Percentiles rank a stretch among this genome's conserved stretches.
Conservation (phyloP, 2,797 vertebrate species). For the Falco columbarius region DNA sequence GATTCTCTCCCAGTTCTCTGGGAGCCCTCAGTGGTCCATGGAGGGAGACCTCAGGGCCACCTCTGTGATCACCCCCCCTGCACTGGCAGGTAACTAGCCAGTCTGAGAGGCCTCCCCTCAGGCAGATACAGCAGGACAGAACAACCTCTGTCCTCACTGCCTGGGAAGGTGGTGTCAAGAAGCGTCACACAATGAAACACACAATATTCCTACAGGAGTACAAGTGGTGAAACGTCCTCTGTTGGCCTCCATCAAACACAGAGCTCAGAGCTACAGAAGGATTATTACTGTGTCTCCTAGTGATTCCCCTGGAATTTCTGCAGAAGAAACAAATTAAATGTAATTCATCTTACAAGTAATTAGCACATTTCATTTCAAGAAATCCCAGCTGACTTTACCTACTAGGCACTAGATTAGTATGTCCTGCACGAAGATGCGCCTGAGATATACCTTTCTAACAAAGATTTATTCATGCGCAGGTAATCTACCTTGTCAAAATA, state of each 20-base stretch:
- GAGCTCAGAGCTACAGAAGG: not conserved
- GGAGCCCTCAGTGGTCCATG: not conserved
- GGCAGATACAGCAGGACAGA: not conserved
- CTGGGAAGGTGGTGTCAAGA: not conserved
- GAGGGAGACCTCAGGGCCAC: not conserved
- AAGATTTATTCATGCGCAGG: not conserved
- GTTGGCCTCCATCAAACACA: not conserved
- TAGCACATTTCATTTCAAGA: constrained; percentile 56
- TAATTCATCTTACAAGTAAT: constrained; percentile 54
- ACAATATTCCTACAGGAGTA: not conserved
- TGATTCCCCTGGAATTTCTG: constrained; percentile 50
- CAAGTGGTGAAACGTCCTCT: not conserved
- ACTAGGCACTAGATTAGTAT: constrained; percentile 32
- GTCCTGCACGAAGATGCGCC: not conserved
- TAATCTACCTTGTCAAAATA: not conserved
- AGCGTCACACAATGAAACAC: rapidly evolving
- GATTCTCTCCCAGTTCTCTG: not conserved
- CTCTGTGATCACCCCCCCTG: not conserved
- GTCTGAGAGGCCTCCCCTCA: not conserved
- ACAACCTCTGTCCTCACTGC: not conserved
- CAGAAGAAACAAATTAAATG: constrained; percentile 31
- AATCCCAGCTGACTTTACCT: constrained; percentile 55
- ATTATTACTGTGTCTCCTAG: constrained; percentile 8
- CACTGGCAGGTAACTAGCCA: not conserved
- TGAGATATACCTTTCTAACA: constrained; percentile 48